Conservation (phyloP, 2,797 vertebrate genomes). For the Luscinia megarhynchos region DNA sequence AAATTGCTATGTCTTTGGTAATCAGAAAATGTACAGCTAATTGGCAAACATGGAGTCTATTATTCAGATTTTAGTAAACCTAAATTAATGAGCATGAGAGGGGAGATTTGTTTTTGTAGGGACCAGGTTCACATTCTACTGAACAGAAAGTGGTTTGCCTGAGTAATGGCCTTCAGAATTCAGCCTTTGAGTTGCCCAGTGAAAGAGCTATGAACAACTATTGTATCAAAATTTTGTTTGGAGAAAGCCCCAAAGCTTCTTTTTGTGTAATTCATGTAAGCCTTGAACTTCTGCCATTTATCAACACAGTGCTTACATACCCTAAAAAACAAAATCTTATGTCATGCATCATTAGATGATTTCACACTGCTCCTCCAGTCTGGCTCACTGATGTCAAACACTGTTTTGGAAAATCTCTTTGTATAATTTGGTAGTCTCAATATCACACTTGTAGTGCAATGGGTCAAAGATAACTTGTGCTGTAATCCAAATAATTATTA, state of each 20-base stretch:
- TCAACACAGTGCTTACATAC: neutral
- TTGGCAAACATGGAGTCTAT: neutral
- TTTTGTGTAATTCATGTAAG: neutral
- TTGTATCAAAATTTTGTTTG: neutral
- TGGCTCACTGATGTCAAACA: neutral
- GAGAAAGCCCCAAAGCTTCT: neutral
- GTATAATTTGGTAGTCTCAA: neutral
- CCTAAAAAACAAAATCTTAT: neutral
- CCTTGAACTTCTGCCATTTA: neutral
- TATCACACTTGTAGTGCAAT: neutral
- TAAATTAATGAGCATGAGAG: neutral
- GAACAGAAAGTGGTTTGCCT: neutral
- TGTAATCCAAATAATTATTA: neutral
- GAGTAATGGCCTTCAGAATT: neutral
- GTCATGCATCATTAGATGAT: neutral
- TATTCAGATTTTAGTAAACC: neutral
- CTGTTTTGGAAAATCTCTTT: neutral
- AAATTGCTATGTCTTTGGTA: neutral
- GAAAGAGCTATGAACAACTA: neutral
- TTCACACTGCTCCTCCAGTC: neutral
- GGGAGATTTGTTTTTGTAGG: neutral
- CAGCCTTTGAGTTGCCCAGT: neutral
- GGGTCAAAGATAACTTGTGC: neutral
- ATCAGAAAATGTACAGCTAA: neutral
- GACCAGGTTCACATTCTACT: neutral